Percentiles rank a stretch among this genome's conserved stretches.
phyloP scores from a whole-genome alignment of 2,113 vertebrate genomes.

The Limnothrissa miodon region DNA sequence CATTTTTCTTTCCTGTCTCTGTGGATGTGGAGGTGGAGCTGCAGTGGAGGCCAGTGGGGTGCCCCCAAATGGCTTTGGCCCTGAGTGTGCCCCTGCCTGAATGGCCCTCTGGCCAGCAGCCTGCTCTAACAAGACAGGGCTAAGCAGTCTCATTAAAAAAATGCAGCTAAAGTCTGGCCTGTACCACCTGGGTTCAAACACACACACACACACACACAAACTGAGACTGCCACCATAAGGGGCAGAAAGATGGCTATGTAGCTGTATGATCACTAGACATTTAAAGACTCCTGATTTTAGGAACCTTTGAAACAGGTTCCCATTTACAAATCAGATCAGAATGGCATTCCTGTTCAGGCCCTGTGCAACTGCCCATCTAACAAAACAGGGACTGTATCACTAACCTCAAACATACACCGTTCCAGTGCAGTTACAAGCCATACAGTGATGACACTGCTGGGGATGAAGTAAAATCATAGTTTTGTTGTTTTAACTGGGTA shows the following conservation, averaged over 20 bases:
- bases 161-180: background rate
- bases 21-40: background rate
- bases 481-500: no score
- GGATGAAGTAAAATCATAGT: no score
- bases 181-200: conserved; percentile 24
- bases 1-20: background rate
- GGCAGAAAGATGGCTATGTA: background rate
- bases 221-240: background rate
- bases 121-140: conserved; percentile 33
- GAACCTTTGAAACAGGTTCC: no score
- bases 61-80: background rate
- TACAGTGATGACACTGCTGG: no score
- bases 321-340: no score
- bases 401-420: no score
- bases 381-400: no score
- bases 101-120: conserved; percentile 13
- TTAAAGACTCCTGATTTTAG: background rate
- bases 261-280: background rate
- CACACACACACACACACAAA: conserved; percentile 4
- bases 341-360: no score
- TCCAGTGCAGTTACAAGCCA: no score
- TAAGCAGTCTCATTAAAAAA: conserved; percentile 36
- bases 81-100: background rate
- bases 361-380: no score
- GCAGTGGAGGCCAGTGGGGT: no score